These are phyloP conservation scores for Siniperca undulata DNA, from an alignment of 2,797 vertebrate genomes.

Conservation along the genomic window DNA sequence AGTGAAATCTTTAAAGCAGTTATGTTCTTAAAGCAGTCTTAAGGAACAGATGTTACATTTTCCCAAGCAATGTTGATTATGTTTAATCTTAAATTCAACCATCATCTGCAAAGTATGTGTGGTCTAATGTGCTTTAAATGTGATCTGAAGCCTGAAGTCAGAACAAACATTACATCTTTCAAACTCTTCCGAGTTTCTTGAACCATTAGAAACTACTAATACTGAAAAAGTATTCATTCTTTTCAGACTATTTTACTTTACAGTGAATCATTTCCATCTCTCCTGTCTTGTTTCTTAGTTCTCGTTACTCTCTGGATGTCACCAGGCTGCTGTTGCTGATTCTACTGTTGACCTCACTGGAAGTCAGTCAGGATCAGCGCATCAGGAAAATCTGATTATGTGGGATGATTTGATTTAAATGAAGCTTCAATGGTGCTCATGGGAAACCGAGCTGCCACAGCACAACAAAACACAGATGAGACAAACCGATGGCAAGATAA, in stretches of 20 bases:
- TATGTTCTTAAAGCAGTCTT: not conserved
- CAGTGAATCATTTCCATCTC: not conserved
- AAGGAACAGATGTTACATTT: not conserved
- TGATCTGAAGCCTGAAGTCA: not conserved
- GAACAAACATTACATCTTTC: not conserved
- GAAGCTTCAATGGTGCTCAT: slow-evolving; percentile 18
- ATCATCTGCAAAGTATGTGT: too few relatives aligned
- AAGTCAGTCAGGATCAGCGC: slow-evolving; percentile 31
- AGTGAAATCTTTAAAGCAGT: not conserved
- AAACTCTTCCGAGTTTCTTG: not conserved
- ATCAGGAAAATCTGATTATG: slow-evolving; percentile 19
- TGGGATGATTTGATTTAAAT: slow-evolving; percentile 23
- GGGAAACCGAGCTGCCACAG: slow-evolving; percentile 12
- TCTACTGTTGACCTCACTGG: slow-evolving; percentile 6
- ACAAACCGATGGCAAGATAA: not conserved
- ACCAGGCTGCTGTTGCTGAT: not conserved
- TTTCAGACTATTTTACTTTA: not conserved
- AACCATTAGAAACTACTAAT: not conserved
- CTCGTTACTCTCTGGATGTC: not conserved
- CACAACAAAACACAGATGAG: not conserved
- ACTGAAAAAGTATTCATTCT: not conserved
- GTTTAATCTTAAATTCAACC: not conserved
- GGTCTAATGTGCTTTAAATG: not conserved
- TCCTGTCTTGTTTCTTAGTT: not conserved
- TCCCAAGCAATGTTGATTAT: not conserved